Evolutionary conservation across 1,140 invertebrate species (phyloP).

Genomic region (Globodera ellingtonae): DNA sequence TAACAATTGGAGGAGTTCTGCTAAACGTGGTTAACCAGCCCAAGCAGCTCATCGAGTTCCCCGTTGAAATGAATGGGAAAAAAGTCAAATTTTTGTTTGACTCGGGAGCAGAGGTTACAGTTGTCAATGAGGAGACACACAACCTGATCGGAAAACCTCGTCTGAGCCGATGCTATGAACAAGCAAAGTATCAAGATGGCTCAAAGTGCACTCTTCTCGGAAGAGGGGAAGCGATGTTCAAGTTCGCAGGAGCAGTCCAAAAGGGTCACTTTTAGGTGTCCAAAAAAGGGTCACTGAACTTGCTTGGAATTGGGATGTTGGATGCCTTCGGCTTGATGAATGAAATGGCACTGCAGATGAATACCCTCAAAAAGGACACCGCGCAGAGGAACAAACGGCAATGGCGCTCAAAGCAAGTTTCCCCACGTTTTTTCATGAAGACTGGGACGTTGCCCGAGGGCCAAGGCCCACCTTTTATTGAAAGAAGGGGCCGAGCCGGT

Average conservation of each 20-base stretch:
- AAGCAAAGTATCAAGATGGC: not conserved
- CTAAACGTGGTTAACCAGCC: not conserved
- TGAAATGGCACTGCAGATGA: not conserved
- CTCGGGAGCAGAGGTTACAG: not conserved
- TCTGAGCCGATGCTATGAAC: not conserved
- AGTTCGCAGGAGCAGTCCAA: not conserved
- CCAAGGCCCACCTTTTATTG: constrained; percentile 28
- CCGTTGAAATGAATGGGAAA: not conserved
- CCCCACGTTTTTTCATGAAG: constrained; percentile 10
- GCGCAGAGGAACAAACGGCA: not conserved
- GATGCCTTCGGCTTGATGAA: not conserved
- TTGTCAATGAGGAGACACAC: not conserved
- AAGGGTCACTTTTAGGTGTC: too few relatives aligned
- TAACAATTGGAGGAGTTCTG: not conserved
- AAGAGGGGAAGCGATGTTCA: not conserved
- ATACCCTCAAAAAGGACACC: not conserved
- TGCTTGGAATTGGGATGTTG: not conserved
- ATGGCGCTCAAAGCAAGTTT: constrained; percentile 17
- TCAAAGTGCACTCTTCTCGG: not conserved
- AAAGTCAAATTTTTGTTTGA: not conserved
- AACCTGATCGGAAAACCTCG: not conserved
- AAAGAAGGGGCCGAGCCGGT: constrained; percentile 30
- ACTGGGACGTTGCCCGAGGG: constrained; percentile 31
- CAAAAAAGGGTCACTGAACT: too few relatives aligned
- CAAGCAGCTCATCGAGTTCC: not conserved